Evolutionary conservation across 2,113 vertebrate species (phyloP).

Genomic region (Sander lucioperca): DNA sequence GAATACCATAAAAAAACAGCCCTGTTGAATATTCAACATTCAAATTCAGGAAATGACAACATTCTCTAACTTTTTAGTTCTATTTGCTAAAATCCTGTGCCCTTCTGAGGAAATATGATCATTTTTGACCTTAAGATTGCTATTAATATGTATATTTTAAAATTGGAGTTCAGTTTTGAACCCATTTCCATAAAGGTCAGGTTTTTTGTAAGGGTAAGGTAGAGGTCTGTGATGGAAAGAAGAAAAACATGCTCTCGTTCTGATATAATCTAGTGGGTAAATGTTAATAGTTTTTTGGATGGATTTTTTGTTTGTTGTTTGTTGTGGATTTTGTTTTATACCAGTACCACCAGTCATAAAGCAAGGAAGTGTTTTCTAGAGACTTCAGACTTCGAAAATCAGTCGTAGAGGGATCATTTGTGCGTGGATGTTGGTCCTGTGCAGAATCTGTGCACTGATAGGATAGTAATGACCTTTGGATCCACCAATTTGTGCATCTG

Average conservation of each 20-base stretch:
- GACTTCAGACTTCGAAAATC: background rate
- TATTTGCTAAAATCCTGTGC: constrained; percentile 34
- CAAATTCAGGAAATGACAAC: constrained; percentile 38
- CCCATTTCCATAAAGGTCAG: constrained; percentile 68
- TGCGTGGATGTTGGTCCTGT: background rate
- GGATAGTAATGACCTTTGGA: background rate
- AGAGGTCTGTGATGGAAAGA: constrained; percentile 38
- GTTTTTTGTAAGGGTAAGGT: constrained; percentile 33
- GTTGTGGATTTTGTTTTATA: background rate
- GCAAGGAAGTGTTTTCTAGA: background rate
- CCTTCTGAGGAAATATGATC: constrained; percentile 48
- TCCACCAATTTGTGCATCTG: constrained; percentile 4
- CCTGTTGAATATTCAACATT: constrained; percentile 28
- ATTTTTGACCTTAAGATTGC: constrained; percentile 71
- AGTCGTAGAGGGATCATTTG: background rate
- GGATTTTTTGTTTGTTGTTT: background rate
- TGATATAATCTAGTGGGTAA: constrained; percentile 36
- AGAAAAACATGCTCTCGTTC: constrained; percentile 23
- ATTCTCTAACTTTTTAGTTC: constrained; percentile 54
- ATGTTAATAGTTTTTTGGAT: constrained; percentile 28
- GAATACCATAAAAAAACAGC: background rate
- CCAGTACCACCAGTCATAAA: background rate
- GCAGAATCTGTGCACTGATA: background rate
- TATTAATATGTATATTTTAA: constrained; percentile 74
- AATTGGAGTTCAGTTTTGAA: constrained; percentile 61